A percentile compares a stretch with the other conserved stretches of the same genome.
Evolutionary conservation across 2,888 invertebrate genomes (phyloP).

Genomic region (Drosophila siamana): DNA sequence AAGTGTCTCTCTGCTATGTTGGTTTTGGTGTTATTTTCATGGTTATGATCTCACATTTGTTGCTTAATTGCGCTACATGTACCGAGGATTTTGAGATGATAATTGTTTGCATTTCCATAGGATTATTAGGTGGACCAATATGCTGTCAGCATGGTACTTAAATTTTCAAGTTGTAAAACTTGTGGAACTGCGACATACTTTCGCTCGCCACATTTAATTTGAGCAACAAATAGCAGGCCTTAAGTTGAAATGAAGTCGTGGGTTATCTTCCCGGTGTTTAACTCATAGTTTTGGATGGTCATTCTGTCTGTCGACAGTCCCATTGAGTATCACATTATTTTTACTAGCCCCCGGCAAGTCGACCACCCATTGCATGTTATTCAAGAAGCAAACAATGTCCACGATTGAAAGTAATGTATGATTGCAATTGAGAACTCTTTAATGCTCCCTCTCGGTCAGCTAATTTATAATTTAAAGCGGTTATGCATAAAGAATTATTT

Average conservation of each 20-base stretch:
- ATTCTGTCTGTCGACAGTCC: too few species aligned
- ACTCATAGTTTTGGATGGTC: too few species aligned
- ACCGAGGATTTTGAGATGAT: constrained; percentile 21
- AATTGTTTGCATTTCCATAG: constrained; percentile 42
- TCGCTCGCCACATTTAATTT: not conserved
- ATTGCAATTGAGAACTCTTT: too few species aligned
- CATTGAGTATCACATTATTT: too few species aligned
- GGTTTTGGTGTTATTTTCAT: constrained; percentile 48
- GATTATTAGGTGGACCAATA: not conserved
- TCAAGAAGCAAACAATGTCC: too few species aligned
- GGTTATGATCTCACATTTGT: constrained; percentile 55
- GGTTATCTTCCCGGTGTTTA: too few species aligned
- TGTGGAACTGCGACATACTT: not conserved
- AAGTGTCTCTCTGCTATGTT: constrained; percentile 23
- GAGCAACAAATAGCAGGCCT: not conserved
- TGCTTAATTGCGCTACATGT: constrained; percentile 48
- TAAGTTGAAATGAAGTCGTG: not conserved
- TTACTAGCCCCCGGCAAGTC: too few species aligned
- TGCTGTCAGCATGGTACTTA: not conserved
- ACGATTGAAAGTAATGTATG: too few species aligned
- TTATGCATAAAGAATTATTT: too few species aligned
- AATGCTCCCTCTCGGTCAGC: too few species aligned
- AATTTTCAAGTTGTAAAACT: not conserved
- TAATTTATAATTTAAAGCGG: too few species aligned
- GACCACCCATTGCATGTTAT: too few species aligned